phyloP scores from a whole-genome alignment of 2,888 invertebrate genomes.

The Phragmatobia fuliginosa region DNA sequence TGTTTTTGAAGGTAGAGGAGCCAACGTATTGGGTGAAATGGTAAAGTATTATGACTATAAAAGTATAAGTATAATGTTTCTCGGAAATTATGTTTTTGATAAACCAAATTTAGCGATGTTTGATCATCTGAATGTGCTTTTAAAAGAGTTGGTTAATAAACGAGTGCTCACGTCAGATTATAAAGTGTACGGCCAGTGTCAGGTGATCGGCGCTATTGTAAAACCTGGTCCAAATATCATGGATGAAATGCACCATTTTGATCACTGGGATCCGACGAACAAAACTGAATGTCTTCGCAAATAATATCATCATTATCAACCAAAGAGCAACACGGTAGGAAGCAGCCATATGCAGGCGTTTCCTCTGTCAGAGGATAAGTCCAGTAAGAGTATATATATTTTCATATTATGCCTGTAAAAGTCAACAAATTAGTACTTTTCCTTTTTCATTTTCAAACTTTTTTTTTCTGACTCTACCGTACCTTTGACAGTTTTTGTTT shows the following conservation, averaged over 20 bases:
- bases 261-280: not conserved
- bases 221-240: not conserved
- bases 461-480: no score
- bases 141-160: constrained; percentile 1
- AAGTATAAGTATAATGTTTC: constrained; percentile 2
- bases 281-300: no score
- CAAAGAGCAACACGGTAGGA: no score
- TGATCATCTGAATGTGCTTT: not conserved
- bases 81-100: not conserved
- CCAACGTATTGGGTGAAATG: not conserved
- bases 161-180: not conserved
- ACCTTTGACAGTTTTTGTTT: no score
- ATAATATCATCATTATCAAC: no score
- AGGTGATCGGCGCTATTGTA: not conserved
- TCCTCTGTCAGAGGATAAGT: no score
- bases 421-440: no score
- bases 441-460: no score
- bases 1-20: constrained; percentile 3
- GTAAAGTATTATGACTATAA: not conserved
- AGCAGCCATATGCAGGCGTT: no score
- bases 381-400: no score
- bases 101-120: not conserved
- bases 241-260: not conserved
- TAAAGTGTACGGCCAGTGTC: constrained; percentile 1
- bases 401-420: no score